Evolutionary conservation across 2,113 vertebrate genomes (phyloP).

Genomic region (Panthera leo): DNA sequence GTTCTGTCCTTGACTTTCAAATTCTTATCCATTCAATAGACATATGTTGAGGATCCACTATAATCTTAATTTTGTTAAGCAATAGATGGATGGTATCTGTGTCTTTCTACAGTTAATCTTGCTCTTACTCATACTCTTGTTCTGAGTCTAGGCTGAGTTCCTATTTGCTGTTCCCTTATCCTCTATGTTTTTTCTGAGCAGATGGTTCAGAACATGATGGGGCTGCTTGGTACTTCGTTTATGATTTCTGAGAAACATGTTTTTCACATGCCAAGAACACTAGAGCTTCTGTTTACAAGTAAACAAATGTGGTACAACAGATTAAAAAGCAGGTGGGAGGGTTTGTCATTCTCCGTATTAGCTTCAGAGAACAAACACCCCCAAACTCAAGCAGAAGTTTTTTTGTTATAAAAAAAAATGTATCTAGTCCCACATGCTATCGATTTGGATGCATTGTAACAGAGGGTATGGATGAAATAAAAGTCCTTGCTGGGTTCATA

Average conservation of each 20-base stretch:
- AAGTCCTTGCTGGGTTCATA: background rate
- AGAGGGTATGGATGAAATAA: background rate
- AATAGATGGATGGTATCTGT: background rate
- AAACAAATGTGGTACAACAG: slow-evolving; percentile 18
- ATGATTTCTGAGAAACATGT: background rate
- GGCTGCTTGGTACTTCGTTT: background rate
- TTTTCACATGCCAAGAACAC: background rate
- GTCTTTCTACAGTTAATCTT: background rate
- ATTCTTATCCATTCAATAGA: background rate
- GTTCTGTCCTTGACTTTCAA: background rate
- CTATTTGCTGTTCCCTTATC: background rate
- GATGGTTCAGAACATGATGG: background rate
- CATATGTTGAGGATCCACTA: background rate
- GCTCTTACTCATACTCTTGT: background rate
- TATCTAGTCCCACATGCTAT: background rate
- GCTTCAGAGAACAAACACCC: background rate
- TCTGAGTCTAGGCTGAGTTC: background rate
- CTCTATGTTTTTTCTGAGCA: background rate
- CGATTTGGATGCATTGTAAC: background rate
- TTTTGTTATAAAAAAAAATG: slow-evolving; percentile 37
- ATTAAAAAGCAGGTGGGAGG: slow-evolving; percentile 14
- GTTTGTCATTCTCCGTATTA: background rate
- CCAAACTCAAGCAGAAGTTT: background rate
- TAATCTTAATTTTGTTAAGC: background rate
- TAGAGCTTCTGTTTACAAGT: slow-evolving; percentile 39